Base-by-base conservation (phyloP, 2,888 invertebrate genomes). In the Autographa pulchrina region DNA sequence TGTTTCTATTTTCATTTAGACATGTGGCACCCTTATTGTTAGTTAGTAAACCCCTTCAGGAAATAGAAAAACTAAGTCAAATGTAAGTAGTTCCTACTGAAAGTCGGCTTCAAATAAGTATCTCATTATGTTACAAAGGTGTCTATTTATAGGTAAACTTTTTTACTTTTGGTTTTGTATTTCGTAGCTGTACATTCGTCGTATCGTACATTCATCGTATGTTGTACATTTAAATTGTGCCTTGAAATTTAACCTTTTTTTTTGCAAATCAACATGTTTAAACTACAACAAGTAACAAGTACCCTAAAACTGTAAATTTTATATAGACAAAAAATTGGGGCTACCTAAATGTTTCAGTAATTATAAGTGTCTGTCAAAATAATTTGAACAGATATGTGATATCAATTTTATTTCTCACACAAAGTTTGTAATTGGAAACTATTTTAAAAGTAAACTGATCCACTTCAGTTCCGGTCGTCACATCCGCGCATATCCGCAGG, bases 1-100 rank as follows among this genome's bases (percentile, higher is more conserved):
- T 84, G 88, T 86, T 91, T 93, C 94, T 95, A 95, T 92, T 92
- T 91, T 79, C 81, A 91, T 86, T 83, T 76, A 80, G 84, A 86
- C 92, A 93, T 89, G 85, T 92, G 92, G 87, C 79, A 73, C 82
- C 85, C 84, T 86, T 43, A 77, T 73, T 80, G 89, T 88, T 78
- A 75, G 81, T 64, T 75, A 86, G 85, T 75, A 75, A 80, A 87
- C 87, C 90, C 87, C 84, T 87, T 86, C 85, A 85, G 88, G 89
- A 91, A 89, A 88, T 84, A 59, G 72, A 88, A 88, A 88, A 78
- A 76, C 60, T 74, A 71, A 76, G 75, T 78, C 76, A 83, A 77
- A 81, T 67, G 67, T 60, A 72, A 70, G 56, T 60, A 81, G 82
- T 84, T 86, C 77, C 80, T 79, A 52, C 68, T 82, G 65, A 72